Percentiles rank a stretch among this genome's conserved stretches.
Conservation (phyloP, 2,888 invertebrate species). For the Torymus tubicola region DNA sequence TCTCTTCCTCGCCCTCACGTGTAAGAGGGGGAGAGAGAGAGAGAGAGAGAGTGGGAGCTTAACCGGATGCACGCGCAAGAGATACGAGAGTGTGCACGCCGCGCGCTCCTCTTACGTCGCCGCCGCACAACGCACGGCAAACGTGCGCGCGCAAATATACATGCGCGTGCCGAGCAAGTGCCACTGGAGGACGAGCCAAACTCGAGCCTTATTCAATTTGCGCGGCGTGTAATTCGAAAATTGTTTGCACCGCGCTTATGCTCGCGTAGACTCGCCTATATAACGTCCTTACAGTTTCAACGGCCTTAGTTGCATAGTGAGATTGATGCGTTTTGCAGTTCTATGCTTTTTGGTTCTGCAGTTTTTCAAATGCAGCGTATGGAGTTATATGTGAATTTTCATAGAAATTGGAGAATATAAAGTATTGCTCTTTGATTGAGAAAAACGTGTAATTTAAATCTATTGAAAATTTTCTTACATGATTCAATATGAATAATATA, state of each 20-base stretch:
- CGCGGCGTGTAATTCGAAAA: constrained; percentile 61
- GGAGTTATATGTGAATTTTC: too few species aligned
- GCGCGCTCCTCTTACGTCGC: constrained; percentile 5
- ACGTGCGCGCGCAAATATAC: not conserved
- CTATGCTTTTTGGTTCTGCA: not conserved
- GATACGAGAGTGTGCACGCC: not conserved
- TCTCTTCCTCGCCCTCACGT: not conserved
- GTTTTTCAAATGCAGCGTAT: too few species aligned
- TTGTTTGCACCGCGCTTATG: constrained; percentile 45
- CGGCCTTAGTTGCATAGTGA: constrained; percentile 22
- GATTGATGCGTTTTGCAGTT: constrained; percentile 8
- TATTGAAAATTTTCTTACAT: too few species aligned
- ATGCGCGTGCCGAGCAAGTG: not conserved
- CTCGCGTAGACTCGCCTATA: not conserved
- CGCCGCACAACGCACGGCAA: not conserved
- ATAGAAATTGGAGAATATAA: too few species aligned
- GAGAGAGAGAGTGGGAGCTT: not conserved
- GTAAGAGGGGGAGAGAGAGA: too few species aligned
- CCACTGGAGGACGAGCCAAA: constrained; percentile 46
- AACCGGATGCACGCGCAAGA: constrained; percentile 1
- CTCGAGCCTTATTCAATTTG: constrained; percentile 62
- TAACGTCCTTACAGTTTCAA: not conserved
- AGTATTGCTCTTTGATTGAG: too few species aligned
- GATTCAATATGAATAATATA: too few species aligned
- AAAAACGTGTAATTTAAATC: too few species aligned